Base-by-base conservation (phyloP, 2,113 vertebrate genomes). In the Sakesphorus luctuosus region DNA sequence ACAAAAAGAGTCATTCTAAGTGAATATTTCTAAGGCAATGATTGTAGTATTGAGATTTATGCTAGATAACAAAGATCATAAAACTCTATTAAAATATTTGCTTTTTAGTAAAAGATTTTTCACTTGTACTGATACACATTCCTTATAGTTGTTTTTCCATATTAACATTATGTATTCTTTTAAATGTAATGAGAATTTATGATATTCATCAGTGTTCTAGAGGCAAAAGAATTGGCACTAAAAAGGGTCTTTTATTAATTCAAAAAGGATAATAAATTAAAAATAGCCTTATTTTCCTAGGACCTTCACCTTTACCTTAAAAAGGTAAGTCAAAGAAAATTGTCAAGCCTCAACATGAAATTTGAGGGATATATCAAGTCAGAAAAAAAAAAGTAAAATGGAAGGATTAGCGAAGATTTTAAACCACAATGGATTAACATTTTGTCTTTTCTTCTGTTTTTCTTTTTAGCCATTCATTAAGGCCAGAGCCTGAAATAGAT, bases 321-420 rank as follows among this genome's bases (percentile, higher is more conserved):
- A 9, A 87, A 11, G 4, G 1, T 13, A 44, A 44, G 11, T 24
- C 31, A 38, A 62, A 67, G 43, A 58, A 94, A 87, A 59, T 40
- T 13, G 2, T 56, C 40, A 52, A 68, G 11, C 49, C 47, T 56
- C 63, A 69, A 28, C 0, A 40, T 61, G 8, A 18, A 65, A 55
- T 82, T 93, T 71, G 24, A 69, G 9, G 4, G 4, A 25, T 36
- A 2, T 21, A 84, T 4, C 3, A 28, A 77, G 18, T 38, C 5
- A 71, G 19, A 76, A 38, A 21, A 16, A 15, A 43, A 9, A 29
- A 18, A 4, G 25, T n/a, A 33, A 47, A 28, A 7, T 0, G 1
- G 59, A 83, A 74, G 18, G 7, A 4, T 19, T 61, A 61, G 35
- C 18, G 33, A 78, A 33, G 20, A 35, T 75, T 67, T 78, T 23